These are phyloP conservation scores for Dryadula phaetusa DNA, from an alignment of 2,888 invertebrate species.

Conservation along the genomic window DNA sequence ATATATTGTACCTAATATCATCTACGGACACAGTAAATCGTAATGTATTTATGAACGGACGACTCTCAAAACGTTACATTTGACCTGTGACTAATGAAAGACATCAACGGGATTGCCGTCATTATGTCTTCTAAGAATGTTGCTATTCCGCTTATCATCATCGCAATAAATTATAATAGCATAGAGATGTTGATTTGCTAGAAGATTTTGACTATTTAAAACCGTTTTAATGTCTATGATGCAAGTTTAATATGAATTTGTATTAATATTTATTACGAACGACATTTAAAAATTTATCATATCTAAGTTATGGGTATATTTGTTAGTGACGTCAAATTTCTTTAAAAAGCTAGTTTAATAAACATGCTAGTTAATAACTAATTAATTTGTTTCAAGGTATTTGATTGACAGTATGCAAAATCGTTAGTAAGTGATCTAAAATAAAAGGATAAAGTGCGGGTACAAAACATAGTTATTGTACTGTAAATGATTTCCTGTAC, in stretches of 20 bases:
- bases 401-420: constrained; percentile 30
- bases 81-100: constrained; percentile 45
- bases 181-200: constrained; percentile 31
- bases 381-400: constrained; percentile 25
- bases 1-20: background rate
- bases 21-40: background rate
- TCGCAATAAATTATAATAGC: constrained; percentile 39
- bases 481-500: constrained; percentile 62
- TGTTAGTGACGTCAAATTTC: background rate
- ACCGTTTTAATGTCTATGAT: constrained; percentile 10
- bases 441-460: constrained; percentile 55
- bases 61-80: constrained; percentile 7
- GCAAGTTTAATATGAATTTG: background rate
- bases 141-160: constrained; percentile 41
- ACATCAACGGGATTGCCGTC: constrained; percentile 41
- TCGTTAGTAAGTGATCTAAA: constrained; percentile 46
- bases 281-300: too few relatives aligned
- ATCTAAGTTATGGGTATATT: background rate
- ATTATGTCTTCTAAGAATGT: constrained; percentile 40
- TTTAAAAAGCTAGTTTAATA: background rate
- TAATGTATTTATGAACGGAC: background rate
- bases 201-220: constrained; percentile 33
- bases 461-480: constrained; percentile 60
- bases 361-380: background rate
- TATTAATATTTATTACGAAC: background rate